These are phyloP conservation scores for Columba guinea DNA, from an alignment of 2,797 vertebrate genomes.

Conservation along the genomic window DNA sequence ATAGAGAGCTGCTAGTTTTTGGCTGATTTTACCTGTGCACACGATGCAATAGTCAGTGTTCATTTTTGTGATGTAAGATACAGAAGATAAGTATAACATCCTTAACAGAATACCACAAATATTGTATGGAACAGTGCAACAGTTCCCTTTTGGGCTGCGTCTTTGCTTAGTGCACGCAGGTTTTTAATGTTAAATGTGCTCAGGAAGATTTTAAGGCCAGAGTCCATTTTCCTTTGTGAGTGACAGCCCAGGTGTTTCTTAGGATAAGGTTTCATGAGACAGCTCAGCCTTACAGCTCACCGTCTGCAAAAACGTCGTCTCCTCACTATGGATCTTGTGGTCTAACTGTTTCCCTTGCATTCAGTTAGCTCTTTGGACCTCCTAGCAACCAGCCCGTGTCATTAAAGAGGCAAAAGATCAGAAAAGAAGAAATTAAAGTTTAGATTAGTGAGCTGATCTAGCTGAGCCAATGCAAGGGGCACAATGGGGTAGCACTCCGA, in stretches of 20 bases:
- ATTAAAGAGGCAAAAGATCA: neutral
- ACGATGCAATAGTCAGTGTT: neutral
- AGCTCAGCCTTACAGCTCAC: neutral
- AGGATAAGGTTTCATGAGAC: neutral
- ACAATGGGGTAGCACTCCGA: fast-evolving
- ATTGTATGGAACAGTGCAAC: neutral
- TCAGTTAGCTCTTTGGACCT: neutral
- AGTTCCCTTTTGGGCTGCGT: neutral
- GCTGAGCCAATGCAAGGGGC: neutral
- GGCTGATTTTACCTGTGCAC: neutral
- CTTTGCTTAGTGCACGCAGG: neutral
- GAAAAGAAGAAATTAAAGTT: neutral
- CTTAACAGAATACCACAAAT: neutral
- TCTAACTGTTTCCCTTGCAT: neutral
- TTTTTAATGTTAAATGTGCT: neutral
- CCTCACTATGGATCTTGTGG: neutral
- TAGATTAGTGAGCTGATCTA: neutral
- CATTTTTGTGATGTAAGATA: neutral
- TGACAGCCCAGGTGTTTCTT: neutral
- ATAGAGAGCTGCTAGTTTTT: neutral
- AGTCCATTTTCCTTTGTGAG: neutral
- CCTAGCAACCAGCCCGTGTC: neutral
- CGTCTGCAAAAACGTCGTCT: neutral
- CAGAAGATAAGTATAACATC: neutral
- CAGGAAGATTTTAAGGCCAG: neutral